Percentiles rank a stretch among this genome's conserved stretches.
Conservation (phyloP, 2,797 vertebrate genomes). For the Monodelphis domestica region DNA sequence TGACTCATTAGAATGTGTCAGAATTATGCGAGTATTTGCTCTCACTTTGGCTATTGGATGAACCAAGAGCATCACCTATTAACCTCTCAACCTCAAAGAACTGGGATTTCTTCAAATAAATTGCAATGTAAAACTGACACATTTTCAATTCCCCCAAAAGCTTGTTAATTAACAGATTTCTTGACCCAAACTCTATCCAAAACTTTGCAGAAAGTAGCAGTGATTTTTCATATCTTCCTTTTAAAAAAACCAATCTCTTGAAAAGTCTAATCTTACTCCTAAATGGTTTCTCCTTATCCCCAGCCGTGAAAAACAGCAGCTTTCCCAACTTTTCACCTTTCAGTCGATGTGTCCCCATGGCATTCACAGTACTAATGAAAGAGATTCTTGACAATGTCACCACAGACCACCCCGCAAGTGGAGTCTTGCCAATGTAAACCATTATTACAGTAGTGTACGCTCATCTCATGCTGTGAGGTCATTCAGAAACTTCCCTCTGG, state of each 20-base stretch:
- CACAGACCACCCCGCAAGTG: slow-evolving; percentile 65
- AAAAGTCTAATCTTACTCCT: slow-evolving; percentile 64
- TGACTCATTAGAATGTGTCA: slow-evolving; percentile 43
- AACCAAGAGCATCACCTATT: slow-evolving; percentile 73
- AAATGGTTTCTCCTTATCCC: slow-evolving; percentile 69
- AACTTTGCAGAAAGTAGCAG: slow-evolving; percentile 64
- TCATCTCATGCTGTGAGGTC: slow-evolving; percentile 58
- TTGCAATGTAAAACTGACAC: slow-evolving; percentile 69
- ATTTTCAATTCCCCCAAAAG: slow-evolving; percentile 17
- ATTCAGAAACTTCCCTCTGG: slow-evolving; percentile 58
- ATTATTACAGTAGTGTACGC: slow-evolving; percentile 45
- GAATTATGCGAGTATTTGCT: slow-evolving; percentile 35
- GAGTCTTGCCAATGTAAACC: slow-evolving; percentile 74
- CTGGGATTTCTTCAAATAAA: slow-evolving; percentile 74
- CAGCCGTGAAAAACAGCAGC: slow-evolving; percentile 61
- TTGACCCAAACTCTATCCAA: slow-evolving; percentile 52
- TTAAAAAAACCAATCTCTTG: slow-evolving; percentile 57
- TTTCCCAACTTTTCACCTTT: slow-evolving; percentile 81
- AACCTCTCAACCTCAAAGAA: slow-evolving; percentile 70
- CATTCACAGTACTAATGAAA: slow-evolving; percentile 71
- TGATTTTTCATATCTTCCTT: slow-evolving; percentile 65
- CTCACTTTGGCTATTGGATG: slow-evolving; percentile 66
- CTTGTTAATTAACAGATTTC: slow-evolving; percentile 68
- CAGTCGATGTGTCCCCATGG: slow-evolving; percentile 71
- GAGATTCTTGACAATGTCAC: slow-evolving; percentile 68